These are phyloP conservation scores for Colostygia pectinataria DNA, from an alignment of 2,888 invertebrate species.

Conservation along the genomic window DNA sequence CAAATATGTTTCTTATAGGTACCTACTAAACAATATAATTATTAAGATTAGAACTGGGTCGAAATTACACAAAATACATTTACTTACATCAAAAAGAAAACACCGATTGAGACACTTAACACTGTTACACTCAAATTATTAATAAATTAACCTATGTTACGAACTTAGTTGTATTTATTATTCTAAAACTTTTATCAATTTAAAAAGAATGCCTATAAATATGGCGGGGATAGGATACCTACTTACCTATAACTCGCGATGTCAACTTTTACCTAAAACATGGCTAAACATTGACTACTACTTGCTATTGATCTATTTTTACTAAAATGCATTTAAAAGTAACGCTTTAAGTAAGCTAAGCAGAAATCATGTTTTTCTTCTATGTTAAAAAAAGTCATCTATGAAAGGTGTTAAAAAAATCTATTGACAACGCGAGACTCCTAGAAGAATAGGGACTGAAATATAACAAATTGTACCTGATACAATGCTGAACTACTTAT, in stretches of 20 bases:
- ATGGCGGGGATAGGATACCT: constrained; percentile 1
- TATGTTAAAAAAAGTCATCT: too few relatives aligned
- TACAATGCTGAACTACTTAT: constrained; percentile 14
- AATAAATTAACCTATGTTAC: constrained; percentile 13
- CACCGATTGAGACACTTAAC: constrained; percentile 10
- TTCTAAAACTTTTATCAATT: constrained; percentile 11
- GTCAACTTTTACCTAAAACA: neutral
- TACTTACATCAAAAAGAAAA: constrained; percentile 9
- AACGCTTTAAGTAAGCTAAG: too few relatives aligned
- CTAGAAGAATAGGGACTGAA: neutral
- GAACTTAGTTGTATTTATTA: constrained; percentile 10
- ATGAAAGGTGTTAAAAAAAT: too few relatives aligned
- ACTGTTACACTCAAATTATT: constrained; percentile 23
- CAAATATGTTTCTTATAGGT: constrained; percentile 1
- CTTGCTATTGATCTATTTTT: too few relatives aligned
- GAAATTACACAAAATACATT: constrained; percentile 19
- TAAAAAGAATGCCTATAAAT: constrained; percentile 6
- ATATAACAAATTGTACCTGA: constrained; percentile 5
- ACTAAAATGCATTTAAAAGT: too few relatives aligned
- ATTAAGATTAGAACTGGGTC: constrained; percentile 4
- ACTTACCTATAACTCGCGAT: constrained; percentile 8
- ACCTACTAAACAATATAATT: neutral
- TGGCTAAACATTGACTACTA: neutral
- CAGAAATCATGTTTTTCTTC: too few relatives aligned
- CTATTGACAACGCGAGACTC: constrained; percentile 7